Evolutionary conservation across 2,888 invertebrate genomes (phyloP), one percentile per base, ranked within the genome.

Genomic region (Chrysina gloriosa): DNA sequence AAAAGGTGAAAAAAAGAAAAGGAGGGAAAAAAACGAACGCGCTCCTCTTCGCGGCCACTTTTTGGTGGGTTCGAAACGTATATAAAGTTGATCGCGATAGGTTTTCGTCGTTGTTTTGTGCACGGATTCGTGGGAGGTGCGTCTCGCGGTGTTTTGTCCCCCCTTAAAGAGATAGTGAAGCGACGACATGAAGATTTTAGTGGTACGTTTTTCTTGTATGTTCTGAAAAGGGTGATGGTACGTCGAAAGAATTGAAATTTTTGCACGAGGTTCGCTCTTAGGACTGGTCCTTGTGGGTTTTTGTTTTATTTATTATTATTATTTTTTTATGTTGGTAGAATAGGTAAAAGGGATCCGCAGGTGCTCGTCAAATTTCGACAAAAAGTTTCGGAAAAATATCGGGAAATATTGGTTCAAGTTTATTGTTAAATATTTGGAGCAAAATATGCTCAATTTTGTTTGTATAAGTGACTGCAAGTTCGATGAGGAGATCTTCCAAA

Each of bases 161-260:
- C 45, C 19, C 45, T n/a, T n/a, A 50, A 19, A 14, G 19, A 16
- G 19, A 19, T 16, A 29, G 50, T 29, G 14, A 2, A 50, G 27
- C 14, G 21, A 50, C 19, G 45, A 42, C 16, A 61, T 61, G 61
- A 36, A 29, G 45, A 45, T 61, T 29, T 61, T 61, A 42, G 61
- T 42, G 61, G 61, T 61, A 61, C 16, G 61, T 61, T 50, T 16
- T 21, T 36, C 14, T 7, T 11, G n/a, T n/a, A 3, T 36, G 14
- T 36, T 9, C 9, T 19, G 23, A 23, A 5, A 21, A 19, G 23
- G 4, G 47, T 23, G n/a, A 9, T 5, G 3, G 7, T 29, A 29
- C 29, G n/a, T 2, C 19, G n/a, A 19, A 23, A 19, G 47, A 4
- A 7, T 47, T 47, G n/a, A 23, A 21, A 23, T 3, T 9, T 4